Evolutionary conservation across 2,888 invertebrate genomes (phyloP), one percentile per base, ranked within the genome.

Genomic region (Sepioteuthis lessoniana): DNA sequence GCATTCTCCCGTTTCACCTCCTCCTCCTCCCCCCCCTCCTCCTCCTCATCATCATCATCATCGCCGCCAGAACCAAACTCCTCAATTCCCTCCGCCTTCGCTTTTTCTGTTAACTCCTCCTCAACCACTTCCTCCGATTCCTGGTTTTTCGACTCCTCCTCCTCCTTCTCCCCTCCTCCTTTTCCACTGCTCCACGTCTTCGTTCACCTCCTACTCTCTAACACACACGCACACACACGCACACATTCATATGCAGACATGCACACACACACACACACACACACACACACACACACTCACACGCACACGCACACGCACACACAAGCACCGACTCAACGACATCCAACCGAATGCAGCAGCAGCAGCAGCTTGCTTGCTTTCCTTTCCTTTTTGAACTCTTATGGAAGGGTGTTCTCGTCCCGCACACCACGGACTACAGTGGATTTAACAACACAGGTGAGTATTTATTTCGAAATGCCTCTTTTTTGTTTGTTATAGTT

Each of bases 391-490:
- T 19, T 55, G 55, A 76, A 76, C 76, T 76, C 76, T 76, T 76
- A 76, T 76, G 76, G 76, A 76, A 76, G 76, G 76, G 76, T 76
- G n/a, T 35, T 76, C 76, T 76, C n/a, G 76, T 76, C n/a, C 76
- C 13, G 76, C 1, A 5, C 76, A 76, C 76, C 76, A 76, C 76
- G 76, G 76, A 76, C 76, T 76, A 76, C 76, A 76, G 76, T 76
- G 76, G 76, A 76, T n/a, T 76, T 76, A 76, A 76, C n/a, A 76
- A 76, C 76, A n/a, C 76, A 76, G 76, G 76, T 76, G 76, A 76
- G 76, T 76, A 76, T 76, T 76, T 76, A 76, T 76, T 76, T 76
- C n/a, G n/a, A 76, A n/a, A 76, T 55, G 55, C 21, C 55, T 25
- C 21, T 55, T 25, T 55, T 55, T 5, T 25, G 50, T 16, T 3